Evolutionary conservation across 2,888 invertebrate species (phyloP).

Genomic region (Sinodicranocentrus sp.): DNA sequence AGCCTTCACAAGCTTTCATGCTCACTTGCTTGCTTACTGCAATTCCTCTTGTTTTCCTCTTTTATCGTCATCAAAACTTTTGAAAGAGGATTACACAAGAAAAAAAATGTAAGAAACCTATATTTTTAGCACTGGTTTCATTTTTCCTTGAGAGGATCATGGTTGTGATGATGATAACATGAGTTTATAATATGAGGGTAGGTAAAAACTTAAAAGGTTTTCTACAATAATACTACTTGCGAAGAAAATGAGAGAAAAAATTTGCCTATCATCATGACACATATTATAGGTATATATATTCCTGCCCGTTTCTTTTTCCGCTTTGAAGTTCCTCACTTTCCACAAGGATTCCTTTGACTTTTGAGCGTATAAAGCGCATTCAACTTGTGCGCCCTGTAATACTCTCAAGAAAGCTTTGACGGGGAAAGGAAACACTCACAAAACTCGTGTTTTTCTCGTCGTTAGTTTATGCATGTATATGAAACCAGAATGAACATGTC

Average conservation of each 20-base stretch:
- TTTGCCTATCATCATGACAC: conserved; percentile 8
- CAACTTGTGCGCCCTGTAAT: too few relatives aligned
- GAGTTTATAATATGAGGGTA: neutral
- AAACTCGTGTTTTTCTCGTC: neutral
- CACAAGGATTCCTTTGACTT: neutral
- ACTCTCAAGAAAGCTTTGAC: too few relatives aligned
- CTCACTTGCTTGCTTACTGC: too few relatives aligned
- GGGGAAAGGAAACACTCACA: too few relatives aligned
- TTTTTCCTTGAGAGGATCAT: conserved; percentile 2
- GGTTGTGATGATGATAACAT: neutral
- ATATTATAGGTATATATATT: neutral
- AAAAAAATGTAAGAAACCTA: neutral
- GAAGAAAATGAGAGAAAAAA: neutral
- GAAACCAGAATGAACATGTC: too few relatives aligned
- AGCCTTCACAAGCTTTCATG: neutral
- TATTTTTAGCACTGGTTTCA: neutral
- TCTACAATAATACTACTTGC: neutral
- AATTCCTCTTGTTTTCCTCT: neutral
- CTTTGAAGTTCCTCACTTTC: neutral
- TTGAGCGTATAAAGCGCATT: neutral
- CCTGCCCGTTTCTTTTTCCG: neutral
- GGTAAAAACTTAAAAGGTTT: conserved; percentile 14
- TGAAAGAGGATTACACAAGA: neutral
- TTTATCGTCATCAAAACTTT: conserved; percentile 9
- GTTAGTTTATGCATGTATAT: neutral